Base-by-base conservation (phyloP, 2,797 vertebrate genomes). In the Dicrostonyx torquatus region DNA sequence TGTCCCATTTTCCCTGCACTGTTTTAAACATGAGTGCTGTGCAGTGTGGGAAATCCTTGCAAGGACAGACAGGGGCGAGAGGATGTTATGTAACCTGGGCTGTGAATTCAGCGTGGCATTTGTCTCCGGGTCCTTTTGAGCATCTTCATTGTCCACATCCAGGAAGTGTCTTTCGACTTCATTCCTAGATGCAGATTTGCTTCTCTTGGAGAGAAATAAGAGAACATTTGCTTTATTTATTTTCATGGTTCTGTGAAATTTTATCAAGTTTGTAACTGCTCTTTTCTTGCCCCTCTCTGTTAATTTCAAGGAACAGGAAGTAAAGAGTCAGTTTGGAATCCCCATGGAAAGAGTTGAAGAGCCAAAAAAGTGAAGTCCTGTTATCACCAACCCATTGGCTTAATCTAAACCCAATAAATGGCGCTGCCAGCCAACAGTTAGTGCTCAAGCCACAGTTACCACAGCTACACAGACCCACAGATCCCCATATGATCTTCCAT, bases 221-320 rank as follows among this genome's bases (percentile, higher is more conserved):
- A 84, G 94, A 77, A 72, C 75, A 68, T 79, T 89, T 86, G 73
- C 83, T 92, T 87, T 91, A 73, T 89, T 89, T 93, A 34, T 92
- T 91, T 90, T 77, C 29, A 43, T 78, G 40, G 29, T 93, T 93
- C 85, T 89, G 87, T 80, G 40, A 64, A 66, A 78, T 89, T 94
- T 89, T 89, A 76, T 94, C 48, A 24, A 84, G 48, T 68, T 66
- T 48, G 34, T 85, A 72, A 93, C 76, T 83, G 85, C 40, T 87
- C 79, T 66, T 93, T 89, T 90, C 88, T 87, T 15, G 3, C 11
- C 10, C 15, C 26, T 89, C 45, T 73, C 18, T 48, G 43, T 70
- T 94, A 58, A 92, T 92, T 93, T 90, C 68, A 76, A 92, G 75
- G 78, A 94, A 90, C 66, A 92, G 64, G 82, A 92, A 93, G 79